These are phyloP conservation scores for Stomatorhinus ivindoensis DNA, from an alignment of 2,113 vertebrate species.

Conservation along the genomic window DNA sequence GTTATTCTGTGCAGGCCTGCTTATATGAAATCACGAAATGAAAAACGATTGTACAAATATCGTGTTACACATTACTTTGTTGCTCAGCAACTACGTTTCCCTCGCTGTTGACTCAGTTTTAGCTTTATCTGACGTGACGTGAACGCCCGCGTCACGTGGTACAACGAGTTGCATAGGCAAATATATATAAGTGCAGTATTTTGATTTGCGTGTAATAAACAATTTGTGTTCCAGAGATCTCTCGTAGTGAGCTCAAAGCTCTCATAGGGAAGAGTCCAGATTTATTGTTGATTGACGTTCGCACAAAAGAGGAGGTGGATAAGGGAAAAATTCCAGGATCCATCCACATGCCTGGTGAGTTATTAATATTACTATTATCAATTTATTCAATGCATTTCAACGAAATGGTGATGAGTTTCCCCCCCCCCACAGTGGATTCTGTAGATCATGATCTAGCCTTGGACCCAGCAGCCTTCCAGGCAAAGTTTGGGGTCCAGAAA, in stretches of 20 bases:
- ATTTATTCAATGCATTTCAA: not conserved
- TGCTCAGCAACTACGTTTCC: not conserved
- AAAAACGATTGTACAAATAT: not conserved
- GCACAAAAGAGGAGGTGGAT: slow-evolving; percentile 53
- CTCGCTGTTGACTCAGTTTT: not conserved
- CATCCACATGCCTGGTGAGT: slow-evolving; percentile 59
- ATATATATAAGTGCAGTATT: not conserved
- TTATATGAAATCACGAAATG: not conserved
- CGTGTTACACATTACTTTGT: not conserved
- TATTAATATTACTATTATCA: not conserved
- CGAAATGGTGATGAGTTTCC: not conserved
- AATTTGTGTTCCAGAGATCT: slow-evolving; percentile 31
- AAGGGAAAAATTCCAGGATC: slow-evolving; percentile 55
- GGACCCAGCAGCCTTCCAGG: slow-evolving; percentile 55
- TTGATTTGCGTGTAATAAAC: not conserved
- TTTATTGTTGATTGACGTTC: slow-evolving; percentile 61
- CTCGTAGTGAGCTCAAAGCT: slow-evolving; percentile 53
- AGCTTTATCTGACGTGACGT: not conserved
- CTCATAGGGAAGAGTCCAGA: slow-evolving; percentile 40
- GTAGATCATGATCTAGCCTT: slow-evolving; percentile 56
- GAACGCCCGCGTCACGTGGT: not conserved
- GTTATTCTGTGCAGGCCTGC: not conserved
- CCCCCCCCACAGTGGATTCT: slow-evolving; percentile 47
- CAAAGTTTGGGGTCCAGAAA: slow-evolving; percentile 56
- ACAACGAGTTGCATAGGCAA: not conserved